A percentile compares a stretch with the other conserved stretches of the same genome.
phyloP scores from a whole-genome alignment of 1,140 invertebrate genomes.

The Drosophila ironensis region DNA sequence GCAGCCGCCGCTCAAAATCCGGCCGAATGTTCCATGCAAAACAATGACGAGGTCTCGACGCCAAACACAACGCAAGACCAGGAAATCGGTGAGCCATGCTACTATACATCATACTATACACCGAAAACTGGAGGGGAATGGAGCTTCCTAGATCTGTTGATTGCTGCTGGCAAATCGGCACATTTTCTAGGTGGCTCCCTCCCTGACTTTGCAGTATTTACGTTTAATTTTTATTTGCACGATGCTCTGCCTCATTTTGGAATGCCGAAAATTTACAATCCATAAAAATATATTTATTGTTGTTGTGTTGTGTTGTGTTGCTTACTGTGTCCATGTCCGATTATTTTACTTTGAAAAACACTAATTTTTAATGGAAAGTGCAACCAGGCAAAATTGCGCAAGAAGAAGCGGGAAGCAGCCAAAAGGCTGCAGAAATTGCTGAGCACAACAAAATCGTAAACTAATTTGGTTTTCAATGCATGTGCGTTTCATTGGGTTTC shows the following conservation, averaged over 20 bases:
- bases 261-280: slow-evolving; percentile 26
- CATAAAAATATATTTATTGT: slow-evolving; percentile 51
- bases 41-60: slow-evolving; percentile 62
- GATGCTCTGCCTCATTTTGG: slow-evolving; percentile 42
- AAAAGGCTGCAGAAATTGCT: slow-evolving; percentile 13
- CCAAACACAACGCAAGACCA: slow-evolving; percentile 58
- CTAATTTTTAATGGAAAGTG: slow-evolving; percentile 45
- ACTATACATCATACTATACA: no score
- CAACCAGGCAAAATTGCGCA: slow-evolving; percentile 44
- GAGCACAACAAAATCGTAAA: slow-evolving; percentile 45
- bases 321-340: slow-evolving; percentile 52
- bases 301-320: no score
- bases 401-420: slow-evolving; percentile 18
- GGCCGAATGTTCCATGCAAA: slow-evolving; percentile 22
- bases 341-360: slow-evolving; percentile 24
- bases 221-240: slow-evolving; percentile 35
- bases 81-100: slow-evolving; percentile 76
- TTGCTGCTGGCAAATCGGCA: no score
- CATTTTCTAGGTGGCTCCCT: neutral
- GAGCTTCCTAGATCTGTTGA: neutral
- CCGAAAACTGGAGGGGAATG: neutral
- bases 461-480: slow-evolving; percentile 24
- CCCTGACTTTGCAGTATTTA: neutral
- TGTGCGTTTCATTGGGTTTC: slow-evolving; percentile 30
- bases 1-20: slow-evolving; percentile 1